Base-by-base conservation (phyloP, 2,888 invertebrate genomes). In the Temnothorax ravouxi region DNA sequence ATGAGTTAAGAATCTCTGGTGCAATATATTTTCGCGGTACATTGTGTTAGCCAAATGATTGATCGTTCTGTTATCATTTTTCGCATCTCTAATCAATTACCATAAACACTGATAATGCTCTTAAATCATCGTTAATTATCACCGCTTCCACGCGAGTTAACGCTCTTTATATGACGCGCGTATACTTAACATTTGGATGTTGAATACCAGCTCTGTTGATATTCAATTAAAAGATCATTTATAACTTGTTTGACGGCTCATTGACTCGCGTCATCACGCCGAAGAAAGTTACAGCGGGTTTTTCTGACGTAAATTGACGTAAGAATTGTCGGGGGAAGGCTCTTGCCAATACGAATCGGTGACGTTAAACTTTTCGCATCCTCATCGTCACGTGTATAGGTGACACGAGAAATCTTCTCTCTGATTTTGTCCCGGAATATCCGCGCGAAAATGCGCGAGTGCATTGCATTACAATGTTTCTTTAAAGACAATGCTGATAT, bases 161-260 rank as follows among this genome's bases (percentile, higher is more conserved):
- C 29, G 9, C n/a, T 56, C 15, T 29, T 67, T 44, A 29, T 29
- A 54, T 56, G n/a, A n/a, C n/a, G 9, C 3, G 2, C n/a, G 13
- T 1, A 3, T 59, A 72, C 38, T 59, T 61, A 47, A 38, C 47
- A 72, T 59, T 50, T 25, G 29, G 44, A 29, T 77, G 29, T 56
- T 41, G 52, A 54, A 54, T 21, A 54, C 21, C n/a, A 21, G 52
- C n/a, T 54, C 52, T 54, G 52, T 54, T 80, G 59, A 61, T 71
- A 50, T 72, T 44, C 34, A 80, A 79, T 79, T 79, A 79, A 77
- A 80, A 50, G 50, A 59, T 61, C 25, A 29, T 59, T 72, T 61
- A 61, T 52, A 72, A 72, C 6, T 80, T 47, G 25, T 72, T 72
- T 61, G 38, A 59, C 18, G 13, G 21, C 21, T 59, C 11, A 18